phyloP scores from a whole-genome alignment of 1,140 invertebrate species.

The Scaptomyza pallida region DNA sequence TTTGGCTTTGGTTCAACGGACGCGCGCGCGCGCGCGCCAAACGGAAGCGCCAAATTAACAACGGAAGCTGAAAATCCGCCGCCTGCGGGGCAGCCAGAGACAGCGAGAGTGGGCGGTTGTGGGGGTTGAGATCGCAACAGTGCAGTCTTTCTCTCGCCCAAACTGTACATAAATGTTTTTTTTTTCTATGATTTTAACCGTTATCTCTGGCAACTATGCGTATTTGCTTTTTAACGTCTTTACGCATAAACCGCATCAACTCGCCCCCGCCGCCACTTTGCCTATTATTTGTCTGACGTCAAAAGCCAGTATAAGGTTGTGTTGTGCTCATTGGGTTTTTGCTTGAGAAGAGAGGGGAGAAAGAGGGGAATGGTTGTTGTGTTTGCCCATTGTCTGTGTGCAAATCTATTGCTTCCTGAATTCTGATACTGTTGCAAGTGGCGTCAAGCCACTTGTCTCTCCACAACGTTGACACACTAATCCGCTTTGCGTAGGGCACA shows the following conservation, averaged over 20 bases:
- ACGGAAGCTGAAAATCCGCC: slow-evolving; percentile 48
- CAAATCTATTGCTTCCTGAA: slow-evolving; percentile 82
- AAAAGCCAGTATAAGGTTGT: not conserved
- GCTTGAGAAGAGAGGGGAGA: not conserved
- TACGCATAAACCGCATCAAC: not conserved
- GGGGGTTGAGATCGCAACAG: not conserved
- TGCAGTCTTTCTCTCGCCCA: not conserved
- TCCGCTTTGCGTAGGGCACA: slow-evolving; percentile 59
- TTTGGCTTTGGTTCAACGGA: slow-evolving; percentile 50
- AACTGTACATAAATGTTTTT: slow-evolving; percentile 7
- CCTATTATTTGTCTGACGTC: slow-evolving; percentile 5
- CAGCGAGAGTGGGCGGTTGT: not conserved
- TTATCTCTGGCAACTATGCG: slow-evolving; percentile 25
- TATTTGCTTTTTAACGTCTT: not conserved
- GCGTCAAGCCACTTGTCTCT: slow-evolving; percentile 29
- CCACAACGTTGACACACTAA: slow-evolving; percentile 64
- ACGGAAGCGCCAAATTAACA: slow-evolving; percentile 69
- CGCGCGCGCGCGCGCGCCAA: slow-evolving; percentile 38
- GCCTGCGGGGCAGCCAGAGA: not conserved
- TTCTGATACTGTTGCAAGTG: slow-evolving; percentile 63
- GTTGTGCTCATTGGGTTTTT: not conserved
- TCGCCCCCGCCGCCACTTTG: not conserved
- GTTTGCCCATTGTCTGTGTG: slow-evolving; percentile 33
- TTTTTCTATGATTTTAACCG: too few species aligned
- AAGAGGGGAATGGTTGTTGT: not conserved